Percentiles rank a stretch among this genome's conserved stretches.
phyloP scores from a whole-genome alignment of 2,113 vertebrate genomes.

The Cichladusa arquata region DNA sequence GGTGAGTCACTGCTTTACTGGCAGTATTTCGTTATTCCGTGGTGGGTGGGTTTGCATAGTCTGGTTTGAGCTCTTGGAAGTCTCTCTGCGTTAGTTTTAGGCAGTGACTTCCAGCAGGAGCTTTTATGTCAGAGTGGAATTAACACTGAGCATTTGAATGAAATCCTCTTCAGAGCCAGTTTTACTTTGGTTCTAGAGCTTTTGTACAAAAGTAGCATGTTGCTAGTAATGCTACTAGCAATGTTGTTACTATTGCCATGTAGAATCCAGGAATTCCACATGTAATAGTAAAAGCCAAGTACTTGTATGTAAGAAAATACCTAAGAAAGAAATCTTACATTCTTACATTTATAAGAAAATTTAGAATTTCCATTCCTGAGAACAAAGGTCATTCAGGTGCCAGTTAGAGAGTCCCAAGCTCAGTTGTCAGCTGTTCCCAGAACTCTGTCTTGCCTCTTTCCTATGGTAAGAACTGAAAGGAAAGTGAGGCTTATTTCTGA shows the following conservation, averaged over 20 bases:
- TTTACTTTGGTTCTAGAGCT: not conserved
- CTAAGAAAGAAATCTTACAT: no score
- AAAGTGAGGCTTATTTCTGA: not conserved
- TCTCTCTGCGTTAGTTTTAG: rapidly evolving
- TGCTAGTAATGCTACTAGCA: not conserved
- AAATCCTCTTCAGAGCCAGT: not conserved
- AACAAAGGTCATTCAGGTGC: not conserved
- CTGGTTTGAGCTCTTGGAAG: not conserved
- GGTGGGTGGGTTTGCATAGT: not conserved
- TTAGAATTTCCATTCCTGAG: rapidly evolving
- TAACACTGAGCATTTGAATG: not conserved
- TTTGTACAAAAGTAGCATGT: rapidly evolving
- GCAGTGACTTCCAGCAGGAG: not conserved
- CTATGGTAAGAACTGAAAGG: not conserved
- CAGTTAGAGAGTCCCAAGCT: not conserved
- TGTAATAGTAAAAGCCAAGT: no score
- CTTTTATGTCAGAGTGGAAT: rapidly evolving
- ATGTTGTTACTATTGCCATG: no score
- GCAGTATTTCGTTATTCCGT: rapidly evolving
- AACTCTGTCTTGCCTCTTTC: not conserved
- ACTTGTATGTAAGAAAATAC: not conserved
- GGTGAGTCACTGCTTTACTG: conserved; percentile 72
- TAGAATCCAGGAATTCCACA: no score
- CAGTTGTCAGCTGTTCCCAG: not conserved
- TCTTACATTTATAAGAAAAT: not conserved